phyloP scores from a whole-genome alignment of 2,113 vertebrate species.

The Sciurus niger region DNA sequence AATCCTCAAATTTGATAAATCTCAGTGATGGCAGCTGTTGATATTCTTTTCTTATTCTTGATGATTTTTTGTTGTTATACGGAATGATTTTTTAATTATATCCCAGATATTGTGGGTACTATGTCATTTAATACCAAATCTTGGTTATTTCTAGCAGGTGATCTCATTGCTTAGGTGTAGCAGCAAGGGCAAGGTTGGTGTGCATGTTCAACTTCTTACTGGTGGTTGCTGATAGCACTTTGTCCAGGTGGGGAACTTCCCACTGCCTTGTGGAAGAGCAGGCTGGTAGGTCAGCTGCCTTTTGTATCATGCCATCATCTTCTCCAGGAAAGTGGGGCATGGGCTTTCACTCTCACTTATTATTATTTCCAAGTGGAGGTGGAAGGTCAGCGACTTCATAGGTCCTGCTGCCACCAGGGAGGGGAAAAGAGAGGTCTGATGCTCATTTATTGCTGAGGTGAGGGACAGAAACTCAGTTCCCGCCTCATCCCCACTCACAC shows the following conservation, averaged over 20 bases:
- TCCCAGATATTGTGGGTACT: not conserved
- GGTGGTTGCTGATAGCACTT: not conserved
- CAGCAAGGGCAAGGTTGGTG: not conserved
- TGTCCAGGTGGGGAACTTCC: not conserved
- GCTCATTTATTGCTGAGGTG: not conserved
- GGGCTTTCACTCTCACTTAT: not conserved
- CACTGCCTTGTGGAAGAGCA: accelerated
- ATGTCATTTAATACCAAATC: not conserved
- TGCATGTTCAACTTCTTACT: not conserved
- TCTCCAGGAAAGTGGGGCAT: not conserved
- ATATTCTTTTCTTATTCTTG: not conserved
- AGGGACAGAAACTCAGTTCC: not conserved
- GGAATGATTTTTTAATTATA: not conserved
- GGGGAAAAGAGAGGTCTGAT: accelerated
- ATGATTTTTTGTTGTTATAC: not conserved
- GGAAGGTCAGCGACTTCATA: not conserved
- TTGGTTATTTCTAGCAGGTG: too few species aligned
- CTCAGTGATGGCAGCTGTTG: not conserved
- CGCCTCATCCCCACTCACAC: accelerated
- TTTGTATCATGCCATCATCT: too few species aligned
- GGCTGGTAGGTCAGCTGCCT: not conserved
- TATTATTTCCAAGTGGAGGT: not conserved
- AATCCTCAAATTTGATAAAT: not conserved
- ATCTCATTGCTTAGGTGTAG: not conserved
- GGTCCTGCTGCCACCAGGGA: not conserved